Percentiles rank a stretch among this genome's conserved stretches.
Conservation (phyloP, 2,113 vertebrate species). For the Neomonachus schauinslandi region DNA sequence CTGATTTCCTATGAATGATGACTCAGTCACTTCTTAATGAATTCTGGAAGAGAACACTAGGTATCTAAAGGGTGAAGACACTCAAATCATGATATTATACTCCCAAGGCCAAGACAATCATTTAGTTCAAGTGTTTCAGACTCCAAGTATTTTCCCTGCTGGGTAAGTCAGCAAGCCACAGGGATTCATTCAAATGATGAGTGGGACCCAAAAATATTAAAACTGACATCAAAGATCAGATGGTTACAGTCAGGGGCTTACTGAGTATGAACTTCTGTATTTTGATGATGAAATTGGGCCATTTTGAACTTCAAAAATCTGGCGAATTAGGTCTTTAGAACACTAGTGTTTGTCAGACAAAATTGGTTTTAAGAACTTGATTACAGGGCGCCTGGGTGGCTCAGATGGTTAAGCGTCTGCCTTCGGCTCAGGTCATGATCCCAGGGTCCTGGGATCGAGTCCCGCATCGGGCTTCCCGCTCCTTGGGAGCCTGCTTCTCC, state of each 20-base stretch:
- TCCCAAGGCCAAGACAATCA: slow-evolving; percentile 62
- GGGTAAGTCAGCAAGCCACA: slow-evolving; percentile 36
- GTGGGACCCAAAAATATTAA: slow-evolving; percentile 37
- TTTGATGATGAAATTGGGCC: slow-evolving; percentile 18
- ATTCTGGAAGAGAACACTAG: slow-evolving; percentile 36
- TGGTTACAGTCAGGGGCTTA: slow-evolving; percentile 30
- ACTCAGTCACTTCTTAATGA: slow-evolving; percentile 3
- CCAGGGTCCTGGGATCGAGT: too few species aligned
- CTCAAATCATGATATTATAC: slow-evolving; percentile 52
- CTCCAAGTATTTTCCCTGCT: slow-evolving; percentile 40
- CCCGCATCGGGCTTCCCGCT: too few species aligned
- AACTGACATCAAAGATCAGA: slow-evolving; percentile 52
- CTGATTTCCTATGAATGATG: slow-evolving; percentile 7
- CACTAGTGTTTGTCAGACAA: slow-evolving; percentile 52
- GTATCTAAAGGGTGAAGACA: slow-evolving; percentile 63
- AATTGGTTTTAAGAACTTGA: slow-evolving; percentile 65
- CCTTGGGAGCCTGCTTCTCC: too few species aligned
- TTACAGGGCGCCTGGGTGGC: too few species aligned
- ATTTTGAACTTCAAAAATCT: slow-evolving; percentile 61
- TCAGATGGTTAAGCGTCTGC: too few species aligned
- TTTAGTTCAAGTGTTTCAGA: slow-evolving; percentile 11
- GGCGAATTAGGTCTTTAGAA: slow-evolving; percentile 1
- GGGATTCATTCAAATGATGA: slow-evolving; percentile 50
- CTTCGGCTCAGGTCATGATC: too few species aligned
- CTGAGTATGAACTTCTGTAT: slow-evolving; percentile 49